Evolutionary conservation across 2,797 vertebrate genomes (phyloP).

Genomic region (Acanthurus tractus): DNA sequence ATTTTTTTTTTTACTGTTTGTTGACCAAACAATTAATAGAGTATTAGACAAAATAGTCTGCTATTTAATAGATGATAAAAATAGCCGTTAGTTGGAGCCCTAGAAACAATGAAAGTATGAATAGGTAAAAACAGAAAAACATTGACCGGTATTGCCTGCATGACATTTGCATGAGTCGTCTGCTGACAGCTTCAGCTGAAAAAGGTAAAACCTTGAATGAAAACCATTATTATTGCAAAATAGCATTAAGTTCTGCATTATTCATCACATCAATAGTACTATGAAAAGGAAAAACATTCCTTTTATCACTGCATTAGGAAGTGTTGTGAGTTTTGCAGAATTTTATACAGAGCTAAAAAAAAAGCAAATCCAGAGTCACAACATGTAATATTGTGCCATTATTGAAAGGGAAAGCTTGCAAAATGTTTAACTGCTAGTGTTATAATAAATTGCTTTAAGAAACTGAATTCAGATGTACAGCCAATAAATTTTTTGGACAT

Average conservation of each 20-base stretch:
- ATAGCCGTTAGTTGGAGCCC: background rate
- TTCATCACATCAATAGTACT: background rate
- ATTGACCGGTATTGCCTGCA: background rate
- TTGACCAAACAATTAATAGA: background rate
- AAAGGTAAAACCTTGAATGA: background rate
- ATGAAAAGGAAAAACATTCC: background rate
- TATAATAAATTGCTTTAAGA: background rate
- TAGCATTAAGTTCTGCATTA: background rate
- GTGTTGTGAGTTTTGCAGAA: background rate
- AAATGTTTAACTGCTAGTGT: background rate
- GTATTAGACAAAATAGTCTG: background rate
- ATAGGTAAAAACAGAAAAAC: background rate
- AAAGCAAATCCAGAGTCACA: background rate
- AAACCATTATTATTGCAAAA: background rate
- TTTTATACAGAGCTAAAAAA: background rate
- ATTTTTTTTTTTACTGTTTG: background rate
- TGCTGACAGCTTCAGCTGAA: background rate
- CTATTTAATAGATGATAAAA: background rate
- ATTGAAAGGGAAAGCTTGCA: background rate
- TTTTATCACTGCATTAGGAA: background rate
- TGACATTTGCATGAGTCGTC: background rate
- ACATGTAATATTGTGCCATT: background rate
- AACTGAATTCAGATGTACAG: background rate
- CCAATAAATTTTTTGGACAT: background rate
- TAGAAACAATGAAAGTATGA: background rate